These are phyloP conservation scores for Eulemur albifrons DNA, from an alignment of 2,797 vertebrate species.

Conservation along the genomic window DNA sequence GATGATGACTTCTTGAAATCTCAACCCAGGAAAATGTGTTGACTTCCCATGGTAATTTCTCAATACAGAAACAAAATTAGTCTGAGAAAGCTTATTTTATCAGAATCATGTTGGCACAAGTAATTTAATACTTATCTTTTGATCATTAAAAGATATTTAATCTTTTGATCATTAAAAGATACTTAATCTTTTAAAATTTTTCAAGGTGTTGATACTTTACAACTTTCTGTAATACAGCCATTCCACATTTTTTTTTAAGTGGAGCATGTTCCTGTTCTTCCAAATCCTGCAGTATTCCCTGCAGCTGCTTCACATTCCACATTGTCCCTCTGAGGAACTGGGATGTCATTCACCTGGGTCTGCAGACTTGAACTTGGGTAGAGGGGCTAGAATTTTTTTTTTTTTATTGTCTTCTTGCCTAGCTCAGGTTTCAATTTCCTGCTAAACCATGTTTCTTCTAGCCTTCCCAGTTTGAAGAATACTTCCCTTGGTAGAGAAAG, in stretches of 20 bases:
- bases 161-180: background rate
- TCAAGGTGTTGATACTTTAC: background rate
- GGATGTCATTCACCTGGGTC: background rate
- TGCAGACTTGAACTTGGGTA: background rate
- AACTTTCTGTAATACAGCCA: background rate
- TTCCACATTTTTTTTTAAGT: background rate
- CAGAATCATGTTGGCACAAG: background rate
- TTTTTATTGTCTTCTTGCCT: background rate
- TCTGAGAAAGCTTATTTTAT: background rate
- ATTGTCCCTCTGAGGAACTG: background rate
- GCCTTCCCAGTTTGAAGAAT: background rate
- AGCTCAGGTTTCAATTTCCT: background rate
- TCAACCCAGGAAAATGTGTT: background rate
- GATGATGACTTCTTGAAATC: background rate
- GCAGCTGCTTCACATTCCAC: too few relatives aligned
- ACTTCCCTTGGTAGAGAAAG: background rate
- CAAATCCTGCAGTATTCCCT: rapidly evolving
- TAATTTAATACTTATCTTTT: conserved; percentile 11
- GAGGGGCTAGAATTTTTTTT: background rate
- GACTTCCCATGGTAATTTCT: background rate
- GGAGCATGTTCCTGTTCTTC: background rate
- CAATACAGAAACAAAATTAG: background rate
- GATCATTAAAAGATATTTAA: background rate
- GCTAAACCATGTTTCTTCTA: background rate
- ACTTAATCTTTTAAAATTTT: background rate